A percentile compares a stretch with the other conserved stretches of the same genome.
phyloP scores from a whole-genome alignment of 2,113 vertebrate species.

The Maccullochella peelii region DNA sequence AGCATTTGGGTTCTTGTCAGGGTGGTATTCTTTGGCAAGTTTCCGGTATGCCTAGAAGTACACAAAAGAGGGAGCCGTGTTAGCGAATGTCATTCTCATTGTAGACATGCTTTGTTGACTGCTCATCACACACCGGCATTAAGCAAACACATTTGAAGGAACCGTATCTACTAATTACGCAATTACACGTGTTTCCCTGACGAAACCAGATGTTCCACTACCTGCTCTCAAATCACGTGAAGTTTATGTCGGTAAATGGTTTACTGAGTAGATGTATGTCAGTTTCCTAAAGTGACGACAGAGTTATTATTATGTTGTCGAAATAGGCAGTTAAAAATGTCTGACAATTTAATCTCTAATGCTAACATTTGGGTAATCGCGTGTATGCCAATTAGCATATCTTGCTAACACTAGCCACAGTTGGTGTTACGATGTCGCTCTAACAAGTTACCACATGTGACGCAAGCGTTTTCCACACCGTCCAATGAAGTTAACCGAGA shows the following conservation, averaged over 20 bases:
- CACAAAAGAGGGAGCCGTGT: background rate
- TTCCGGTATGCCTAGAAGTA: constrained; percentile 92
- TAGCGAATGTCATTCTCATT: fast-evolving
- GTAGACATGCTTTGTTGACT: background rate
- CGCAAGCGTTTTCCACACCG: fast-evolving
- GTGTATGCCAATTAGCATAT: constrained; percentile 23
- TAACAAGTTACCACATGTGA: background rate
- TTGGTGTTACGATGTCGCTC: fast-evolving
- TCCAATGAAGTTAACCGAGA: fast-evolving
- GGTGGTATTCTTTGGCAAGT: constrained; percentile 98
- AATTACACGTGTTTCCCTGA: constrained; percentile 22
- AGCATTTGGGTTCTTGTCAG: constrained; percentile 98
- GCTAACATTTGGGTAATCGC: background rate
- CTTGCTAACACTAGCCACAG: background rate
- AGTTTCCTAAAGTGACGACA: background rate
- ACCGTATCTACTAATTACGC: background rate
- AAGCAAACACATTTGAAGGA: background rate
- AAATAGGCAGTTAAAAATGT: constrained; percentile 52
- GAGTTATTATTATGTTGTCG: background rate
- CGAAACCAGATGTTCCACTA: background rate
- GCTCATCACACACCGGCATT: background rate
- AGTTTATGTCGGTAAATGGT: background rate
- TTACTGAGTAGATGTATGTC: background rate
- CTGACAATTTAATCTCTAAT: constrained; percentile 22
- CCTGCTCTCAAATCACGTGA: background rate